Percentiles rank a stretch among this genome's conserved stretches.
These are phyloP conservation scores for Malacoctenus gilli DNA, from an alignment of 2,797 vertebrate species.

Conservation along the genomic window DNA sequence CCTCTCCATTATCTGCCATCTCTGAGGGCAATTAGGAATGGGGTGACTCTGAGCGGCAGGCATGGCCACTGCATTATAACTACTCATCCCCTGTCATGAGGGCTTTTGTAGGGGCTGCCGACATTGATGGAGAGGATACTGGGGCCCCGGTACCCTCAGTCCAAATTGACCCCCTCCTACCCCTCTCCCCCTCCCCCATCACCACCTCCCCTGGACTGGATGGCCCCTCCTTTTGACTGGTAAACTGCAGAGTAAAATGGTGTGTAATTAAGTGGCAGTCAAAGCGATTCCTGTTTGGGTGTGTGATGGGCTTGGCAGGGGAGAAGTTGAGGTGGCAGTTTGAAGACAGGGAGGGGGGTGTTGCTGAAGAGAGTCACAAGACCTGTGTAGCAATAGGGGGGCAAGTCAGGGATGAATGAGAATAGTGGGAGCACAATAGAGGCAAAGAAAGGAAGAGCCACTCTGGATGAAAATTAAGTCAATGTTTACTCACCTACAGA, in stretches of 20 bases:
- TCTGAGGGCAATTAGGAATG: conserved; percentile 94
- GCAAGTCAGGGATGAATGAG: conserved; percentile 81
- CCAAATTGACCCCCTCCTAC: background rate
- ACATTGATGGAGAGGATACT: conserved; percentile 90
- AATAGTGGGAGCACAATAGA: conserved; percentile 79
- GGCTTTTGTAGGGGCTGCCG: conserved; percentile 83
- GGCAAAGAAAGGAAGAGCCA: conserved; percentile 58
- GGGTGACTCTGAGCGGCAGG: conserved; percentile 89
- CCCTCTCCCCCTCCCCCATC: background rate
- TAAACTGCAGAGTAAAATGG: conserved; percentile 90
- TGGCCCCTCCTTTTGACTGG: conserved; percentile 86
- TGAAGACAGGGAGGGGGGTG: conserved; percentile 25
- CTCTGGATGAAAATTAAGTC: conserved; percentile 63
- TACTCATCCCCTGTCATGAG: conserved; percentile 87
- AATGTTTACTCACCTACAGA: conserved; percentile 69
- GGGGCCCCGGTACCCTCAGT: conserved; percentile 51
- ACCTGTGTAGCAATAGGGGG: conserved; percentile 15
- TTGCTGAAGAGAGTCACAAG: conserved; percentile 25
- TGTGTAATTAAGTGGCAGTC: conserved; percentile 94
- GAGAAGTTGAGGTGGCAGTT: conserved; percentile 71
- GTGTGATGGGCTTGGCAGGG: conserved; percentile 82
- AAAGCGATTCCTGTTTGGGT: conserved; percentile 89
- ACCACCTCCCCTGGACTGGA: conserved; percentile 59
- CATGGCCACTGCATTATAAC: conserved; percentile 86
- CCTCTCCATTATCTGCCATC: conserved; percentile 89